Conservation (phyloP, 2,888 invertebrate genomes). For the Catonia carolina region DNA sequence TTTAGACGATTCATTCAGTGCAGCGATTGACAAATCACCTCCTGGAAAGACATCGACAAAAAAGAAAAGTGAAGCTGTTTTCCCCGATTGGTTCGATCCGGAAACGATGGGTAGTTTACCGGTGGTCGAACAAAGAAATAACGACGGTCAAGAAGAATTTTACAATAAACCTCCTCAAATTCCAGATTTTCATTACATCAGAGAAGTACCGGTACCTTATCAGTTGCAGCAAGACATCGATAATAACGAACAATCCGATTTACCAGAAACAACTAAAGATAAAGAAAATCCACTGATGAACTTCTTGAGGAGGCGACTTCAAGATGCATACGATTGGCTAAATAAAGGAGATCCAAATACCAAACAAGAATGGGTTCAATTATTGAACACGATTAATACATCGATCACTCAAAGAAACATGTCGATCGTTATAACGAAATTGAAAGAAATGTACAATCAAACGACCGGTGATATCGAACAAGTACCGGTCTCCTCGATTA, state of each 20-base stretch:
- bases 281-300: slow-evolving; percentile 45
- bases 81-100: slow-evolving; percentile 23
- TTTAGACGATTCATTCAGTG: not conserved
- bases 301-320: slow-evolving; percentile 49
- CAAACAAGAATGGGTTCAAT: slow-evolving; percentile 32
- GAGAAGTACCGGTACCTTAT: slow-evolving; percentile 9
- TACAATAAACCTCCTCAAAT: slow-evolving; percentile 7
- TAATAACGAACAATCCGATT: not conserved
- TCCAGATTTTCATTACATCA: slow-evolving; percentile 20
- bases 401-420: slow-evolving; percentile 48
- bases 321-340: slow-evolving; percentile 50
- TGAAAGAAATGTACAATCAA: slow-evolving; percentile 49
- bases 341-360: slow-evolving; percentile 38
- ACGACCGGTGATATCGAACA: slow-evolving; percentile 40
- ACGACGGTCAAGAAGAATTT: not conserved
- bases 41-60: slow-evolving; percentile 11
- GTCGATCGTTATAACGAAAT: slow-evolving; percentile 46
- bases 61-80: slow-evolving; percentile 33
- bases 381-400: slow-evolving; percentile 49
- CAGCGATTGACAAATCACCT: not conserved
- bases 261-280: slow-evolving; percentile 9
- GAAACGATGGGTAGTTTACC: not conserved
- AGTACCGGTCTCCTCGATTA: slow-evolving; percentile 33
- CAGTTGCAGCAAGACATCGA: slow-evolving; percentile 18
- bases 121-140: not conserved